Evolutionary conservation across 2,797 vertebrate species (phyloP).

Genomic region (Pachyuromys duprasi): DNA sequence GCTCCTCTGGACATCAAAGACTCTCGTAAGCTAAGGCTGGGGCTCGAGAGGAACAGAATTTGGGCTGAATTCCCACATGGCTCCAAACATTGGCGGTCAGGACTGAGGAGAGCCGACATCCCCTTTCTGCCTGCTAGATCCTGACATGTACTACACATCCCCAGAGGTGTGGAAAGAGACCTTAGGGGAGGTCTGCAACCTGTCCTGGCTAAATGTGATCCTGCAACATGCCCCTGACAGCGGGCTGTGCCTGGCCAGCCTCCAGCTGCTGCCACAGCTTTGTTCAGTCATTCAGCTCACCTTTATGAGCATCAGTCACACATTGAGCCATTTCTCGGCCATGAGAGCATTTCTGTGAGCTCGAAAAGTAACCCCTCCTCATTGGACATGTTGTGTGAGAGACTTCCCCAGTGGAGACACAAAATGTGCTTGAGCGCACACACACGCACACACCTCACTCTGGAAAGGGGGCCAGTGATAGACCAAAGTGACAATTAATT

Average conservation of each 20-base stretch:
- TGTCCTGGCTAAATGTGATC: constrained; percentile 49
- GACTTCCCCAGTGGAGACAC: not conserved
- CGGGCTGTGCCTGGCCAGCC: not conserved
- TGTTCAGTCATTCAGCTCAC: not conserved
- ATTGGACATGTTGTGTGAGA: not conserved
- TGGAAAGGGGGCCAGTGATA: not conserved
- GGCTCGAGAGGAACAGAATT: not conserved
- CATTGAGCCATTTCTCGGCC: not conserved
- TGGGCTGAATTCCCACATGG: not conserved
- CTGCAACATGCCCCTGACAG: not conserved
- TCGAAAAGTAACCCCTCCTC: constrained; percentile 17
- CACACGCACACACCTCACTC: not conserved
- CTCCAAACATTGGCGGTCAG: not conserved
- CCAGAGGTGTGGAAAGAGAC: not conserved
- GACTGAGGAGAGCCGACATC: not conserved
- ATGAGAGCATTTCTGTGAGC: not conserved
- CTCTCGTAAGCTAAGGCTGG: not conserved
- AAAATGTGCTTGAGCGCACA: not conserved
- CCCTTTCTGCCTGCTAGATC: not conserved
- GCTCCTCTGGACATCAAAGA: not conserved
- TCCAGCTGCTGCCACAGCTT: not conserved
- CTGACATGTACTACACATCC: constrained; percentile 61
- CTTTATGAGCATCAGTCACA: not conserved
- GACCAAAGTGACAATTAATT: not conserved
- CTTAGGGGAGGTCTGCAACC: constrained; percentile 12